Base-by-base conservation (phyloP, 2,888 invertebrate species). In the Cabera pusaria region DNA sequence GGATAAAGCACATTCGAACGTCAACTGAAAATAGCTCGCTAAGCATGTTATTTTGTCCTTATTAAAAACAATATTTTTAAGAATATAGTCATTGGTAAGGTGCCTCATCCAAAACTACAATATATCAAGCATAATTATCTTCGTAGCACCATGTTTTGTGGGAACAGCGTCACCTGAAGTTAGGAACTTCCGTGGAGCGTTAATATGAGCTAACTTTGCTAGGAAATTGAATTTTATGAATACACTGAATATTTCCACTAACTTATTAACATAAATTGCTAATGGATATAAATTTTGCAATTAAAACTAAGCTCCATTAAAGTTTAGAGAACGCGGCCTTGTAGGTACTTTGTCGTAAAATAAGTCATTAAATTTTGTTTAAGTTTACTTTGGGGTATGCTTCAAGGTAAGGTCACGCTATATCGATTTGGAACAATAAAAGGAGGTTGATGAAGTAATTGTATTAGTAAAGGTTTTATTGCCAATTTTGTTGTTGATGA, bases 161-260 rank as follows among this genome's bases (percentile, higher is more conserved):
- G 72, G 85, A 86, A 81, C 56, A 56, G 52, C 73, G 74, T 76
- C 86, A 86, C 85, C 85, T 86, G 83, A 72, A 76, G 76, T 76
- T 72, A 52, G 55, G 56, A 76, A 77, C 70, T 76, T 35, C 25
- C 16, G 5, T 20, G 19, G 9, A 21, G 31, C 38, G 38, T 25
- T 31, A 31, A 26, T 32, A 43, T 29, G 32, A 72, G 58, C 58
- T 49, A 47, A 35, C 39, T 46, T 44, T 24, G 20, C 19, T 18
- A 23, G 29, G 33, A 44, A 42, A 44, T 38, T 42, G 27, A 35
- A 47, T 47, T 44, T 44, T 37, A 74, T 72, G 69, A 72, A 71
- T 69, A 64, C 57, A 63, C 55, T 59, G 49, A 59, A 73, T 68
- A 65, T 62, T 64, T 69, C 63, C 50, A 53, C 58, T 54, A 39